Percentiles rank a stretch among this genome's conserved stretches.
phyloP scores from a whole-genome alignment of 2,113 vertebrate genomes.

The Drymodes brunneopygia region DNA sequence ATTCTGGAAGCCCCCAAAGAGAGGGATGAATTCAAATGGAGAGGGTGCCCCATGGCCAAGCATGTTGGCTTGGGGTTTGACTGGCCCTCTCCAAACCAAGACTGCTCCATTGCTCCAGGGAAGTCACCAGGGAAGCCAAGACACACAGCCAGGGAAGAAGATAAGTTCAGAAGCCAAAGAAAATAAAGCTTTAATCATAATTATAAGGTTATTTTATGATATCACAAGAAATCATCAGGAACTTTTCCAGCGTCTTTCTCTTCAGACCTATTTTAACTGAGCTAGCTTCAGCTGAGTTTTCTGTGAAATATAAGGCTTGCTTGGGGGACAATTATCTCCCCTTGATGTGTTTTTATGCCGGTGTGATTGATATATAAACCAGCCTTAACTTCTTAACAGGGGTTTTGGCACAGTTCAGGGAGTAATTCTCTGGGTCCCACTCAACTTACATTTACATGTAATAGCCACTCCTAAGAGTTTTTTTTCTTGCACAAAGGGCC shows the following conservation, averaged over 20 bases:
- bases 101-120: background rate
- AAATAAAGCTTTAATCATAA: constrained; percentile 18
- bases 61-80: background rate
- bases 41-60: background rate
- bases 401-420: background rate
- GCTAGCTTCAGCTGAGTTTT: background rate
- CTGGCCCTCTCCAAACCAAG: background rate
- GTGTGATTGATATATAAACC: background rate
- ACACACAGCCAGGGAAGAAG: background rate
- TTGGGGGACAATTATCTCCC: background rate
- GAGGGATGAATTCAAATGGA: background rate
- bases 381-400: background rate
- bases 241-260: background rate
- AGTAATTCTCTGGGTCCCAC: background rate
- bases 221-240: background rate
- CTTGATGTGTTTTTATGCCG: background rate
- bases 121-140: background rate
- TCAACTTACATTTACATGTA: constrained; percentile 7
- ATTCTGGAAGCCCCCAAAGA: background rate
- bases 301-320: background rate
- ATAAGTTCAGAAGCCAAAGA: background rate
- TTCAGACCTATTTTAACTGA: background rate
- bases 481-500: background rate
- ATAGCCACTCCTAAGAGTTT: background rate
- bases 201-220: background rate